A percentile compares a stretch with the other conserved stretches of the same genome.
Conservation (phyloP, 92 coral and sea anemone species). For the Epizoanthus fatuus region DNA sequence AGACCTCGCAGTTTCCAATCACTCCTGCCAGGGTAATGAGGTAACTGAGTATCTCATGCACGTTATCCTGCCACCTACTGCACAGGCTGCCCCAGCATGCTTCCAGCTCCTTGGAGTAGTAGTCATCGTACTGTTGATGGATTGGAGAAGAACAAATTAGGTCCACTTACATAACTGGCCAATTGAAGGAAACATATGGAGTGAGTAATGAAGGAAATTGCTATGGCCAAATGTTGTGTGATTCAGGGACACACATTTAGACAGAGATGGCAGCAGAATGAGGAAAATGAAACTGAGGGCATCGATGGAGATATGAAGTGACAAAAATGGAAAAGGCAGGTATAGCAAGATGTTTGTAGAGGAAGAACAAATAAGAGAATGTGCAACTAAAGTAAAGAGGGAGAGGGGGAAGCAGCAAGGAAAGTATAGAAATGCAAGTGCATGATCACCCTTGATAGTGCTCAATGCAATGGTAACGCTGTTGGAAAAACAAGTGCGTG, state of each 20-base stretch:
- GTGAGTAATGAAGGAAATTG: too few relatives aligned
- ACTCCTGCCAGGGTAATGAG: slow-evolving; percentile 93
- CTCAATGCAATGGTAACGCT: too few relatives aligned
- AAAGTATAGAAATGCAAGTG: too few relatives aligned
- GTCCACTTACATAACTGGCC: not conserved
- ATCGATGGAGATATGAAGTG: not conserved
- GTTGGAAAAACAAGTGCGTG: too few relatives aligned
- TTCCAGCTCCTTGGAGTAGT: slow-evolving; percentile 93
- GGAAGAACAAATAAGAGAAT: not conserved
- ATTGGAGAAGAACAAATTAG: not conserved
- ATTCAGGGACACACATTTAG: too few relatives aligned
- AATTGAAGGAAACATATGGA: too few relatives aligned
- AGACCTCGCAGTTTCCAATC: slow-evolving; percentile 90
- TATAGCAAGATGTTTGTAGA: not conserved
- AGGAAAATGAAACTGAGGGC: too few relatives aligned
- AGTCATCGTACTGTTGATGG: slow-evolving; percentile 85
- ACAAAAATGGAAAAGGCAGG: not conserved
- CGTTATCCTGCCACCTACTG: slow-evolving; percentile 89
- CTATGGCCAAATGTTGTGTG: too few relatives aligned
- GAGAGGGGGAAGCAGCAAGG: too few relatives aligned
- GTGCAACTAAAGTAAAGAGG: not conserved
- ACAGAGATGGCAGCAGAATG: not conserved
- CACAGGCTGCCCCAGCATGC: slow-evolving; percentile 94
- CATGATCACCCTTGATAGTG: too few relatives aligned
- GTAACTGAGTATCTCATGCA: slow-evolving; percentile 93